Percentiles rank a stretch among this genome's conserved stretches.
Evolutionary conservation across 2,797 vertebrate species (phyloP).

Genomic region (Petrocephalus sullivani): DNA sequence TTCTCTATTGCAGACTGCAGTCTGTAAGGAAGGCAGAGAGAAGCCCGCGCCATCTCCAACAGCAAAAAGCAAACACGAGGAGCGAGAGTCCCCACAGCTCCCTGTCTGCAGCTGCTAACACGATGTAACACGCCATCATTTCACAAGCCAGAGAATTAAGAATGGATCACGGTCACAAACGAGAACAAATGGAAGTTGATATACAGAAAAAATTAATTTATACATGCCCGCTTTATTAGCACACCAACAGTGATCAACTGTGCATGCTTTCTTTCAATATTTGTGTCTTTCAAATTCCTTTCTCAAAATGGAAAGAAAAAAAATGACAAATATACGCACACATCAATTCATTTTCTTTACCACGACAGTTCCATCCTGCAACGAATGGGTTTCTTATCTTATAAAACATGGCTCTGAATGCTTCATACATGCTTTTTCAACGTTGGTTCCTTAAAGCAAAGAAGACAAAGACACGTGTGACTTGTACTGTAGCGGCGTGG

Average conservation of each 20-base stretch:
- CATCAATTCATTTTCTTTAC: slow-evolving; percentile 21
- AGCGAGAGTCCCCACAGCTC: neutral
- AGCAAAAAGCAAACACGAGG: neutral
- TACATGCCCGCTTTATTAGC: slow-evolving; percentile 29
- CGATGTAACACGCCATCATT: neutral
- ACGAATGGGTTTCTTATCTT: slow-evolving; percentile 32
- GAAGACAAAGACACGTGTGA: neutral
- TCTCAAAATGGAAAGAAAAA: slow-evolving; percentile 31
- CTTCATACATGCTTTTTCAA: slow-evolving; percentile 13
- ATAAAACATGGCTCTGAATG: slow-evolving; percentile 30
- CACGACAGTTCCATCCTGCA: slow-evolving; percentile 32
- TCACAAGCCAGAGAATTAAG: neutral
- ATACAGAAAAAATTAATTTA: slow-evolving; percentile 19
- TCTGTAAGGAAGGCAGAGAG: slow-evolving; percentile 19
- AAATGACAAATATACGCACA: slow-evolving; percentile 37
- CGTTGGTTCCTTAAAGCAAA: slow-evolving; percentile 9
- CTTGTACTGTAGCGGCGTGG: neutral
- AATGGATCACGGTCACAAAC: slow-evolving; percentile 11
- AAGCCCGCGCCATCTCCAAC: neutral
- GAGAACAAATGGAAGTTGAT: slow-evolving; percentile 13
- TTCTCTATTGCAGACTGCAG: slow-evolving; percentile 18
- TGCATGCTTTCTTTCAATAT: slow-evolving; percentile 45
- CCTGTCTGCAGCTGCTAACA: slow-evolving; percentile 1
- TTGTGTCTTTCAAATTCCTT: slow-evolving; percentile 43
- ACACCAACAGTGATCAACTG: slow-evolving; percentile 33